Percentiles rank a stretch among this genome's conserved stretches.
Evolutionary conservation across 2,888 invertebrate genomes (phyloP).

Genomic region (Vesta saturnalis): DNA sequence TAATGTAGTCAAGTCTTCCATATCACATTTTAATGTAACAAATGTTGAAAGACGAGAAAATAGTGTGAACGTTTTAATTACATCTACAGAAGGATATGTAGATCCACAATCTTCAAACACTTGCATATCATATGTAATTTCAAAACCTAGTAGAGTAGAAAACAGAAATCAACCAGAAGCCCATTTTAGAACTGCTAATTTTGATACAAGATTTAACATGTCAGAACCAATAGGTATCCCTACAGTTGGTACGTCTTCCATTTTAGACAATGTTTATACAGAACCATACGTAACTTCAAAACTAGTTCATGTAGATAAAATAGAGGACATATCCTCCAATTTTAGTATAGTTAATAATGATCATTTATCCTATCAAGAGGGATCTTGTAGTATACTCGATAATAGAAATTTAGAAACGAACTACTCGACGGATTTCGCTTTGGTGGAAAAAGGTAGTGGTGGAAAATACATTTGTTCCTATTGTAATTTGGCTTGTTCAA

Average conservation of each 20-base stretch:
- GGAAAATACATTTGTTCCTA: constrained; percentile 88
- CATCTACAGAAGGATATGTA: constrained; percentile 37
- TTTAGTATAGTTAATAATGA: constrained; percentile 28
- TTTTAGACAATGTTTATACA: constrained; percentile 54
- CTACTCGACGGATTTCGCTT: constrained; percentile 34
- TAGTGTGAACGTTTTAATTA: not conserved
- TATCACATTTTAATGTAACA: constrained; percentile 50
- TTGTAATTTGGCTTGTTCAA: constrained; percentile 89
- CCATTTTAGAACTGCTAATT: constrained; percentile 49
- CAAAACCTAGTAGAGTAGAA: constrained; percentile 46
- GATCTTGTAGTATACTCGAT: constrained; percentile 13
- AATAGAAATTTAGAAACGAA: constrained; percentile 37
- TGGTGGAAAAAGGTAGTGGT: constrained; percentile 53
- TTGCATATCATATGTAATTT: constrained; percentile 59
- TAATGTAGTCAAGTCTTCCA: constrained; percentile 59
- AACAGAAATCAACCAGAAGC: constrained; percentile 38
- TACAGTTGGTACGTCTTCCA: constrained; percentile 55
- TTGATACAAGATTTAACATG: constrained; percentile 54
- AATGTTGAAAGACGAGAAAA: constrained; percentile 15
- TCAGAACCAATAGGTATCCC: constrained; percentile 49
- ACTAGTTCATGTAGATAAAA: constrained; percentile 39
- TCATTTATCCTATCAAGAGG: constrained; percentile 20
- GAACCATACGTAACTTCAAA: constrained; percentile 47
- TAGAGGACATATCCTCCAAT: constrained; percentile 41
- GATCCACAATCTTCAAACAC: constrained; percentile 53